A percentile compares a stretch with the other conserved stretches of the same genome.
phyloP scores from a whole-genome alignment of 23 tunicate genomes.

The Aplidium turbinatum region DNA sequence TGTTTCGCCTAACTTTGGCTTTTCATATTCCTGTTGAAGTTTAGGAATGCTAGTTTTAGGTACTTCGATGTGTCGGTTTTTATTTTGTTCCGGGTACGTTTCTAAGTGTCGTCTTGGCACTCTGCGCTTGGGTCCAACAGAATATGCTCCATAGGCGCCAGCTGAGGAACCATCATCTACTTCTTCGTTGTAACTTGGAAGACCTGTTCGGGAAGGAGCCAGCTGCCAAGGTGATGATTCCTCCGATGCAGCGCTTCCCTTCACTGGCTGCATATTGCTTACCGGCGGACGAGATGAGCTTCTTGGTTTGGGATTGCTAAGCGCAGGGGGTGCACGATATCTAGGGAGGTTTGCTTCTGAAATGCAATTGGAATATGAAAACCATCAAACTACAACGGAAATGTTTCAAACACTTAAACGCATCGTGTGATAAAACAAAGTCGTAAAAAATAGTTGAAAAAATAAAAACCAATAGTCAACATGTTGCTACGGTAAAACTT shows the following conservation, averaged over 20 bases:
- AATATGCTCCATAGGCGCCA: slow-evolving; percentile 72
- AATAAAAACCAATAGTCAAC: too few relatives aligned
- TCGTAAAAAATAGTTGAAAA: too few relatives aligned
- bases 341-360: too few relatives aligned
- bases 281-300: too few relatives aligned
- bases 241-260: neutral
- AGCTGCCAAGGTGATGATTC: slow-evolving; percentile 65
- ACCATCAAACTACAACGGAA: too few relatives aligned
- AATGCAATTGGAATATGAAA: too few relatives aligned
- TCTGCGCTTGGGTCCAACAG: slow-evolving; percentile 34
- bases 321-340: too few relatives aligned
- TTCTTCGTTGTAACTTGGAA: slow-evolving; percentile 6
- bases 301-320: too few relatives aligned
- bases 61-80: neutral
- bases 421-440: too few relatives aligned
- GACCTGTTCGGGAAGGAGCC: slow-evolving; percentile 32
- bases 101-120: neutral
- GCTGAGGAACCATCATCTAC: slow-evolving; percentile 64
- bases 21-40: neutral
- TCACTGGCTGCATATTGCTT: too few relatives aligned
- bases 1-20: neutral
- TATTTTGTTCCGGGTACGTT: neutral
- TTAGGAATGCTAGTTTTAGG: neutral
- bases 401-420: too few relatives aligned
- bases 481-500: too few relatives aligned